Evolutionary conservation across 1,140 invertebrate species (phyloP), one percentile per base, ranked within the genome.

Genomic region (Drosophila paulistorum): DNA sequence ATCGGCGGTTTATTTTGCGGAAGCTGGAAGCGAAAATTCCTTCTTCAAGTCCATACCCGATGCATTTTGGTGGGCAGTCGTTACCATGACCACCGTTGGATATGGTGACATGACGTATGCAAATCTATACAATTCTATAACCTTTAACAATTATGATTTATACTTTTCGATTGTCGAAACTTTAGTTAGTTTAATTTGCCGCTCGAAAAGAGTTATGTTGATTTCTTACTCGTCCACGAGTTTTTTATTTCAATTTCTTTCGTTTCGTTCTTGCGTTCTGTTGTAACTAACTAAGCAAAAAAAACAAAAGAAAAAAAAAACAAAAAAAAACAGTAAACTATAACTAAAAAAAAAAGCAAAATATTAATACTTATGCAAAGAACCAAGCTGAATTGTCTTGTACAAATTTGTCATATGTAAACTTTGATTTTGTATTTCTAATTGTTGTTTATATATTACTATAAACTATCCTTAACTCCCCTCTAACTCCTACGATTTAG

Each of bases 51-150:
- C 97, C 93, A 99, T 99, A 95, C 97, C 97, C 92, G 96, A 97
- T 94, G 97, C 98, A 93, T 99, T 99, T 95, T 99, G 98, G 98
- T 99, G 98, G 98, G 97, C 97, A 92, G 98, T 99, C 93, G 98
- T 99, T 93, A 99, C 98, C 93, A 99, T 99, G 98, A 97, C 98
- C 93, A 99, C 98, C 94, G 98, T 99, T 93, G 98, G 98, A 94
- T 99, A 99, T 96, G 99, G 99, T 95, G 99, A 99, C 95, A 99
- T 99, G 98, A 98, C 97, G 96, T 97, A 97, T 96, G 96, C 95
- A 95, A 91, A 87, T 87, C 84, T 87, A 89, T 87, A 89, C 83
- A 87, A 91, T 89, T 89, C 77, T 80, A 85, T 90, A 57, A 84
- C 77, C 79, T 80, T 80, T 79, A 87, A 83, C 76, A 61, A 55